Evolutionary conservation across 2,113 vertebrate genomes (phyloP), one percentile per base, ranked within the genome.

Genomic region (Leucosticte australis): DNA sequence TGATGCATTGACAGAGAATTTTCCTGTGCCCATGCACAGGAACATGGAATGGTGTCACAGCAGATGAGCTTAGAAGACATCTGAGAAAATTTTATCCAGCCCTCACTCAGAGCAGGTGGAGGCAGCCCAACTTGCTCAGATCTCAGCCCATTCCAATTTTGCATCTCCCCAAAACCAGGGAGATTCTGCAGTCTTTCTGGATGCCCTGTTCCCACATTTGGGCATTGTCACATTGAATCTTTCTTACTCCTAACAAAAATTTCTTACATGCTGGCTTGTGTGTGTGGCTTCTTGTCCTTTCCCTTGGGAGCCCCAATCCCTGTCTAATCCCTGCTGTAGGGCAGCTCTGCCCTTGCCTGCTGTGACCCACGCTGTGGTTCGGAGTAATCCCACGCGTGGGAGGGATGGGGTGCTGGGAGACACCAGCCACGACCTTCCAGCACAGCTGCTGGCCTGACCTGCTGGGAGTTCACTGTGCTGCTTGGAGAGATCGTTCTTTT

Each of bases 341-440:
- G 79, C 83, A 79, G 70, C 20, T 79, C 49, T 1, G 9, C 24
- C 79, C 74, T 81, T 7, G 12, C 86, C 10, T 70, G 52, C 82
- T 64, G 47, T 76, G 31, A 18, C 35, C 73, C 69, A 1, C 10
- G 1, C 3, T 0, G 0, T 30, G 64, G 27, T 33, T 53, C 1
- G 0, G 70, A 21, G 2, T 92, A 79, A 94, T 90, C 56, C 89
- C 47, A 3, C 0, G 1, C 0, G 22, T 64, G 50, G 86, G 87
- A 85, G 75, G 50, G 75, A 10, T 0, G 4, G 18, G 20, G 5
- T 9, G 5, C 44, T 73, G 84, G 52, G 35, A 22, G 27, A 23
- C 46, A 33, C 49, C 44, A 44, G 28, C 50, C 56, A 3, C 2
- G 4, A 50, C 64, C 50, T 69, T 60, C 2, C 44, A 35, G 63